A percentile compares a stretch with the other conserved stretches of the same genome.
These are phyloP conservation scores for Orthosia cruda DNA, from an alignment of 2,888 invertebrate genomes.

Conservation along the genomic window DNA sequence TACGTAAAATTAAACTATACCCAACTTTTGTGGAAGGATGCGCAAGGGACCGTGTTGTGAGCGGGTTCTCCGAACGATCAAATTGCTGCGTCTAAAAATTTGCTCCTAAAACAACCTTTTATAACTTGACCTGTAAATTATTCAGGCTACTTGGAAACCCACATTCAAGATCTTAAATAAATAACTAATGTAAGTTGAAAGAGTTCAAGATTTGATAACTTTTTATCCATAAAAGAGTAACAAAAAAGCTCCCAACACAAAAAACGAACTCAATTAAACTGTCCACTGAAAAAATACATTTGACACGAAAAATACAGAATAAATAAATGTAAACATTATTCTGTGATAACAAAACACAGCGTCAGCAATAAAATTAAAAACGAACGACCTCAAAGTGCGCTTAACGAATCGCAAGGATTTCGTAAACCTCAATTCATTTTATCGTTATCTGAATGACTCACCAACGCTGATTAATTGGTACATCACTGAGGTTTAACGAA, in stretches of 20 bases:
- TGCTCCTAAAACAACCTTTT: constrained; percentile 34
- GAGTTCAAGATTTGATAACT: constrained; percentile 11
- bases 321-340: constrained; percentile 42
- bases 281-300: constrained; percentile 17
- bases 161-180: constrained; percentile 30
- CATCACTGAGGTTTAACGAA: constrained; percentile 36
- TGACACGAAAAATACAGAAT: constrained; percentile 19
- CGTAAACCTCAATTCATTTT: constrained; percentile 61
- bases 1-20: constrained; percentile 77
- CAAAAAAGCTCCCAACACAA: constrained; percentile 9
- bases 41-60: constrained; percentile 58
- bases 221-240: neutral
- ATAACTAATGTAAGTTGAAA: neutral
- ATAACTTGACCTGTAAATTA: constrained; percentile 42
- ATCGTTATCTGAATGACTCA: constrained; percentile 63
- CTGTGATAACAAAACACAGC: constrained; percentile 45
- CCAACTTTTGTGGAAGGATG: constrained; percentile 68
- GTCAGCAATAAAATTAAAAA: constrained; percentile 56
- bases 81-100: constrained; percentile 49
- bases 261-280: constrained; percentile 14
- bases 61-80: constrained; percentile 44
- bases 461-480: constrained; percentile 64
- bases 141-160: constrained; percentile 17
- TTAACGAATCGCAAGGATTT: constrained; percentile 52
- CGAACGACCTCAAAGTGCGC: constrained; percentile 47